Evolutionary conservation across 2,888 invertebrate species (phyloP), one percentile per base, ranked within the genome.

Genomic region (Metacarcinus magister): DNA sequence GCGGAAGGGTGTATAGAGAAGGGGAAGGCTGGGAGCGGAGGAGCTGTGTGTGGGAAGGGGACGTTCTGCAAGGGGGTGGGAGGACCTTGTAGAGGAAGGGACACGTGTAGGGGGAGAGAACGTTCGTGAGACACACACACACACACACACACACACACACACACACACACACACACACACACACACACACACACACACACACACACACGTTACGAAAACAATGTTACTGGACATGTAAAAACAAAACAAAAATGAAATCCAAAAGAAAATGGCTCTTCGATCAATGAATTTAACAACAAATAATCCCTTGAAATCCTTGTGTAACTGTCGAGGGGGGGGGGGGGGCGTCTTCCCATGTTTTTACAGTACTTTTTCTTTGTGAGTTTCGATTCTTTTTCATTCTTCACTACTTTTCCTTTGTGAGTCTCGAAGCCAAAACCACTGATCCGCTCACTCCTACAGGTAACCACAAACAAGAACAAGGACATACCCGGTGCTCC

Each of bases 101-200:
- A n/a, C 2, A 13, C 2, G 3, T 54, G 54, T 10, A 54, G 19
- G 54, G 10, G 54, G 0, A 16, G 10, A 16, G 13, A 19, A 0
- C 54, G 54, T 16, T 54, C 13, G 16, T 16, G 54, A 10, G 16
- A 67, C 4, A 13, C 23, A 19, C 23, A 13, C 67, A 19, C n/a
- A 16, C 67, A 67, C n/a, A n/a, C 67, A 67, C 67, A 67, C 67
- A 67, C 67, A 67, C 67, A 67, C 67, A 67, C 67, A 67, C 67
- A 67, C 67, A 67, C 67, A 67, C 67, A 67, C 67, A 67, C 67
- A 67, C 67, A 67, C 67, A 67, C 67, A 67, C 67, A 67, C 67
- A 67, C 67, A 67, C 67, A 67, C 67, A 67, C 67, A 67, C 67
- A 67, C 67, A 67, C n/a, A 67, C 67, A 67, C n/a, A 67, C 67